Conservation (phyloP, 2,797 vertebrate species). For the Taeniopygia guttata region DNA sequence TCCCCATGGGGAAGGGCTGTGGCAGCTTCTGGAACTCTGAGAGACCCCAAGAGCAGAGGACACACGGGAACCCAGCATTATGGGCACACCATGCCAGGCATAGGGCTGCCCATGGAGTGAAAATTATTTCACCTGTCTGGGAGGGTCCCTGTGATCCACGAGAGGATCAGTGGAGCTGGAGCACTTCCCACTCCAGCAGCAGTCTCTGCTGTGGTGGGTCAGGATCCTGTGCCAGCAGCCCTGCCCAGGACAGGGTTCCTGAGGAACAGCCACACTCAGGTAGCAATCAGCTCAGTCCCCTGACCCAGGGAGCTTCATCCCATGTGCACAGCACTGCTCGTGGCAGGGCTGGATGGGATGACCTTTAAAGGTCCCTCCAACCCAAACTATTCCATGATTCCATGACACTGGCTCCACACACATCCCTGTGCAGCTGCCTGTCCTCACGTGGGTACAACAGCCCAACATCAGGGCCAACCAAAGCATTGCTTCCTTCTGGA, state of each 20-base stretch:
- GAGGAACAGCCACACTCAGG: neutral
- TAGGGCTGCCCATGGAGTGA: neutral
- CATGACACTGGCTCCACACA: accelerated
- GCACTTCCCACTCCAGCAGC: neutral
- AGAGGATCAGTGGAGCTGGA: neutral
- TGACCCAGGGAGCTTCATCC: neutral
- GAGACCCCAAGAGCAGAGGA: neutral
- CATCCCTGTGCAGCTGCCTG: neutral
- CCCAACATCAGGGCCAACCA: accelerated
- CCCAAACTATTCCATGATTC: neutral
- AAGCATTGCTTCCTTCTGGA: neutral
- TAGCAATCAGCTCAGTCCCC: neutral
- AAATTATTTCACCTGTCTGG: neutral
- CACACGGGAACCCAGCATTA: accelerated
- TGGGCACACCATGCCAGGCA: accelerated
- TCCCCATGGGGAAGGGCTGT: neutral
- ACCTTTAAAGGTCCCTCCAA: neutral
- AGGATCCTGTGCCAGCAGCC: neutral
- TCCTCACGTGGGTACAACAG: neutral
- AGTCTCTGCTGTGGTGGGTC: accelerated
- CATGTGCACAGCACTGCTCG: accelerated
- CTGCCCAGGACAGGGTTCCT: accelerated
- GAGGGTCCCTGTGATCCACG: neutral
- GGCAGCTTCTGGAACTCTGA: neutral
- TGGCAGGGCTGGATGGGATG: neutral